A percentile compares a stretch with the other conserved stretches of the same genome.
phyloP scores from a whole-genome alignment of 1,140 invertebrate genomes.

The Sarcophaga peregrina region DNA sequence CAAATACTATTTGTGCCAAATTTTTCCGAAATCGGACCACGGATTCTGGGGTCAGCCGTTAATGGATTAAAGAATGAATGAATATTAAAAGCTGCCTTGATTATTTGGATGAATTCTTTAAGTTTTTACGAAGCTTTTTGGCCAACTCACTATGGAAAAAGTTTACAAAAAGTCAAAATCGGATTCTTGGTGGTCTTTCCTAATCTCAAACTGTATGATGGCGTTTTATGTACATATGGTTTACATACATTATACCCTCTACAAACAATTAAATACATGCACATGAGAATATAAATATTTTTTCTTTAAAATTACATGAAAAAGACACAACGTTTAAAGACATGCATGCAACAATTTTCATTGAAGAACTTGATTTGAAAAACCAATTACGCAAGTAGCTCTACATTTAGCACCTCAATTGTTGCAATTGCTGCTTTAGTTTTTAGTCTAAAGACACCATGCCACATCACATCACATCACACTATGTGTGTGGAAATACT shows the following conservation, averaged over 20 bases:
- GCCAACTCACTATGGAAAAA: too few species aligned
- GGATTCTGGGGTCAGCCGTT: too few species aligned
- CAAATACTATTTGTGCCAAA: too few species aligned
- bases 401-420: slow-evolving; percentile 40
- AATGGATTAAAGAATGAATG: too few species aligned
- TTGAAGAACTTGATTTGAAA: slow-evolving; percentile 37
- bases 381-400: slow-evolving; percentile 37
- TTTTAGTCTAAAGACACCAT: neutral
- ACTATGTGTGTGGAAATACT: too few species aligned
- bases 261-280: neutral
- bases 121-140: too few species aligned
- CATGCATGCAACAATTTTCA: slow-evolving; percentile 17
- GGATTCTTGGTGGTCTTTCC: neutral
- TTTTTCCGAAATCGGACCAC: too few species aligned
- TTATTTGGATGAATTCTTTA: too few species aligned
- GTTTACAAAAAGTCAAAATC: neutral
- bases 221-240: neutral
- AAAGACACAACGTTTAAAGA: neutral
- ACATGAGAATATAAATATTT: slow-evolving; percentile 19
- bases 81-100: too few species aligned
- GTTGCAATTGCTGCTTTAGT: neutral
- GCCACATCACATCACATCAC: too few species aligned
- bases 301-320: neutral
- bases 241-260: neutral
- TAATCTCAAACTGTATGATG: slow-evolving; percentile 2